Evolutionary conservation across 2,888 invertebrate species (phyloP).

Genomic region (Erebia ligea): DNA sequence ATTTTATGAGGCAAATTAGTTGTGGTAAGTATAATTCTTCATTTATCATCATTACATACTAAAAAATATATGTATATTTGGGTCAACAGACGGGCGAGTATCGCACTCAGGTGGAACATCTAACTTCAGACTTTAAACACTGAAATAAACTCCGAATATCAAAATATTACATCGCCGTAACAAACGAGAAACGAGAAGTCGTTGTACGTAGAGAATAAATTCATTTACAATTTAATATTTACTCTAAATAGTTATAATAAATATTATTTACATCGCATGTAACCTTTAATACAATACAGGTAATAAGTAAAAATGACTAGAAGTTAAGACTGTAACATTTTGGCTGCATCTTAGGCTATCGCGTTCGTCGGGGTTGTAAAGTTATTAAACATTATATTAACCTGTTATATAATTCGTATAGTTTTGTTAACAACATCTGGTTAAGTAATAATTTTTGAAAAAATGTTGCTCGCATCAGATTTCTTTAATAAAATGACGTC

Average conservation of each 20-base stretch:
- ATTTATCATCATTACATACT: too few species aligned
- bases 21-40: too few species aligned
- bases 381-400: conserved; percentile 34
- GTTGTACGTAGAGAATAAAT: conserved; percentile 60
- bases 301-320: conserved; percentile 50
- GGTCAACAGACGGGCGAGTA: not conserved
- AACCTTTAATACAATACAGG: conserved; percentile 22
- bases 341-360: conserved; percentile 38
- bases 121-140: conserved; percentile 45
- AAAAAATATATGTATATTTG: not conserved
- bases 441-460: not conserved
- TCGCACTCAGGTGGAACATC: too few species aligned
- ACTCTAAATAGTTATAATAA: conserved; percentile 46
- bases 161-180: conserved; percentile 63
- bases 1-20: too few species aligned
- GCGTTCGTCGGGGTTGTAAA: not conserved
- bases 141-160: conserved; percentile 69
- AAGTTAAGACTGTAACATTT: conserved; percentile 45
- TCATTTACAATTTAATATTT: conserved; percentile 48
- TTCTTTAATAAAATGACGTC: not conserved
- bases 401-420: conserved; percentile 76
- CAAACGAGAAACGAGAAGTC: conserved; percentile 64
- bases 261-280: conserved; percentile 48
- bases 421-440: conserved; percentile 52
- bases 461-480: not conserved